These are phyloP conservation scores for Hippocampus comes DNA, from an alignment of 2,113 vertebrate species.

Conservation along the genomic window DNA sequence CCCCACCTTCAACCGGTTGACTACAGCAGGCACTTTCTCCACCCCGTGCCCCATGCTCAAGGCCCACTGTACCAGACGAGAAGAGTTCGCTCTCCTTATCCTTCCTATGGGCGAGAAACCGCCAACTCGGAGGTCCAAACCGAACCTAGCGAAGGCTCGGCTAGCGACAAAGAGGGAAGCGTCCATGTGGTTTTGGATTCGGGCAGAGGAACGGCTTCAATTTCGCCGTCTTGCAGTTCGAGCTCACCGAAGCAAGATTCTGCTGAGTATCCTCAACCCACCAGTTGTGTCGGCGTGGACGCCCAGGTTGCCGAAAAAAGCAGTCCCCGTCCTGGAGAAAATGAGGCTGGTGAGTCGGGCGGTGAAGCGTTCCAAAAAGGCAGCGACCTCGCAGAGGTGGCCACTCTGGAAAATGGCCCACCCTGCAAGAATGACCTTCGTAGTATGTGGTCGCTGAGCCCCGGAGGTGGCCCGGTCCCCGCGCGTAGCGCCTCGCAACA, in stretches of 20 bases:
- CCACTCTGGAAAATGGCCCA: neutral
- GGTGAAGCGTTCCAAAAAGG: neutral
- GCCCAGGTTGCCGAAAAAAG: neutral
- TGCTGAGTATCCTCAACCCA: neutral
- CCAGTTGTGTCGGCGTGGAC: neutral
- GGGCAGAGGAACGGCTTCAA: slow-evolving; percentile 37
- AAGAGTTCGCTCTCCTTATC: slow-evolving; percentile 21
- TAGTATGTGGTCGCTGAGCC: slow-evolving; percentile 38
- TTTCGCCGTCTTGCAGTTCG: slow-evolving; percentile 35
- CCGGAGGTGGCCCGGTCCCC: slow-evolving; percentile 25
- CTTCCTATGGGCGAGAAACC: neutral
- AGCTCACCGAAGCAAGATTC: slow-evolving; percentile 15
- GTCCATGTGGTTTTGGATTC: slow-evolving; percentile 43
- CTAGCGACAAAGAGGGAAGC: slow-evolving; percentile 1
- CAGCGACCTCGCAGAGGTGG: neutral
- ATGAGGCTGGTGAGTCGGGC: neutral
- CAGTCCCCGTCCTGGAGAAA: accelerated
- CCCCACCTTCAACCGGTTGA: slow-evolving; percentile 51
- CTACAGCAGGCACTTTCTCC: slow-evolving; percentile 52
- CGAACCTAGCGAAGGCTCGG: neutral
- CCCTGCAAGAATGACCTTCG: neutral
- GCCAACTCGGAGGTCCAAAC: slow-evolving; percentile 63
- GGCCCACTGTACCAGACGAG: slow-evolving; percentile 16
- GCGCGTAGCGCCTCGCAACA: slow-evolving; percentile 40
- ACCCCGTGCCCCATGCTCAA: slow-evolving; percentile 22